A percentile compares a stretch with the other conserved stretches of the same genome.
These are phyloP conservation scores for Kuschelorhynchus macadamiae DNA, from an alignment of 2,888 invertebrate species.

Conservation along the genomic window DNA sequence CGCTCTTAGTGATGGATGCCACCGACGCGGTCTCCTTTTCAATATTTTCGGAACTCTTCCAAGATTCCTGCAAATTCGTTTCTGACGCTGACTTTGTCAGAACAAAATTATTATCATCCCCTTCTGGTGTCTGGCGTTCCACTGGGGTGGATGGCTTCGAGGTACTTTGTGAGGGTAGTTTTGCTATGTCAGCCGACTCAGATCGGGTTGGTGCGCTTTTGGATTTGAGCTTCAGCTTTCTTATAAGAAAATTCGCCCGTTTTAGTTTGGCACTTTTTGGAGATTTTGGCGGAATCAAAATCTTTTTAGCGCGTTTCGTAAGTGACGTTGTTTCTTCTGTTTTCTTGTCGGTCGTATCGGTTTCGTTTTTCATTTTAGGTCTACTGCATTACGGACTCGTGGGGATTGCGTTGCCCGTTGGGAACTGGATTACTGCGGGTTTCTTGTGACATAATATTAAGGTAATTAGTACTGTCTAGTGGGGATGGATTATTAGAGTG, in stretches of 20 bases:
- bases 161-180: constrained; percentile 52
- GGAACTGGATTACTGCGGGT: constrained; percentile 52
- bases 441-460: constrained; percentile 49
- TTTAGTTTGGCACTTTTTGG: constrained; percentile 55
- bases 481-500: constrained; percentile 39
- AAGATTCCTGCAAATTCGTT: constrained; percentile 61
- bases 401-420: constrained; percentile 45
- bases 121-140: constrained; percentile 60
- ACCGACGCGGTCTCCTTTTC: constrained; percentile 49
- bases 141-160: constrained; percentile 52
- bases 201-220: constrained; percentile 45
- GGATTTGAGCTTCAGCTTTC: constrained; percentile 60
- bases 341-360: constrained; percentile 45
- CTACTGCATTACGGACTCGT: constrained; percentile 44
- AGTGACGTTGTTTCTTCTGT: constrained; percentile 38
- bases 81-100: constrained; percentile 62
- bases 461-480: constrained; percentile 51
- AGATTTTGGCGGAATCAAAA: constrained; percentile 54
- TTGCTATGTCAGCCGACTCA: constrained; percentile 49
- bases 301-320: constrained; percentile 52
- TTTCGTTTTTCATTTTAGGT: constrained; percentile 59
- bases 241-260: constrained; percentile 57
- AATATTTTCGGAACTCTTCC: constrained; percentile 61
- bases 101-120: constrained; percentile 58
- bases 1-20: constrained; percentile 45